Percentiles rank a stretch among this genome's conserved stretches.
Evolutionary conservation across 2,797 vertebrate species (phyloP).

Genomic region (Crypturellus tataupa): DNA sequence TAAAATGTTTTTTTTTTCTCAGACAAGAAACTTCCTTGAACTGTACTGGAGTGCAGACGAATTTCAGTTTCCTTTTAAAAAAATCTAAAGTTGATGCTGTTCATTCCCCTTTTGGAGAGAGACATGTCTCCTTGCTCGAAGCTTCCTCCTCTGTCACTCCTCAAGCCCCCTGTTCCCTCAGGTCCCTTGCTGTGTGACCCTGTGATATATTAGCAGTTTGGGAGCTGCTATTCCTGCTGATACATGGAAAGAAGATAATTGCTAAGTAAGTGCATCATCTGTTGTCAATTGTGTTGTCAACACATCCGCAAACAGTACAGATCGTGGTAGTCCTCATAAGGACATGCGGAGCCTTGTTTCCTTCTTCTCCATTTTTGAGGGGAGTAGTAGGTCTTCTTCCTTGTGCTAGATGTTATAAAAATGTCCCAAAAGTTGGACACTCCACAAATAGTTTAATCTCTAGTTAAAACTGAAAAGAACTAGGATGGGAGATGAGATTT

Average conservation of each 20-base stretch:
- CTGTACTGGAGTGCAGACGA: not conserved
- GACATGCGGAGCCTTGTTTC: not conserved
- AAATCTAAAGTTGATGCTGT: not conserved
- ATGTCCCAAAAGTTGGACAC: not conserved
- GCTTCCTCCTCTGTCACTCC: conserved; percentile 66
- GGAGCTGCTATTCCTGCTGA: conserved; percentile 82
- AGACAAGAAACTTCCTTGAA: not conserved
- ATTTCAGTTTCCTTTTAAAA: not conserved
- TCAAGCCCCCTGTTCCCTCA: conserved; percentile 62
- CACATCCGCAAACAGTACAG: conserved; percentile 63
- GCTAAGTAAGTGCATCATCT: conserved; percentile 81
- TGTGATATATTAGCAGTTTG: conserved; percentile 81
- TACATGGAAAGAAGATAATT: conserved; percentile 82
- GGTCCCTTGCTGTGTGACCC: conserved; percentile 68
- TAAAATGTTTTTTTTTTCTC: conserved; percentile 29
- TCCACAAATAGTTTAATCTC: not conserved
- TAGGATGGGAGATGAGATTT: not conserved
- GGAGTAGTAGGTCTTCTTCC: not conserved
- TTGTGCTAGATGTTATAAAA: not conserved
- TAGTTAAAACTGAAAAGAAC: not conserved
- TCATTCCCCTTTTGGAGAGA: conserved; percentile 32
- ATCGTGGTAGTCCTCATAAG: conserved; percentile 61
- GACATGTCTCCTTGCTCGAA: conserved; percentile 51
- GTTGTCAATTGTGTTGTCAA: conserved; percentile 81
- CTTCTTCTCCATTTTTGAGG: not conserved